Evolutionary conservation across 2,113 vertebrate species (phyloP).

Genomic region (Poecile atricapillus): DNA sequence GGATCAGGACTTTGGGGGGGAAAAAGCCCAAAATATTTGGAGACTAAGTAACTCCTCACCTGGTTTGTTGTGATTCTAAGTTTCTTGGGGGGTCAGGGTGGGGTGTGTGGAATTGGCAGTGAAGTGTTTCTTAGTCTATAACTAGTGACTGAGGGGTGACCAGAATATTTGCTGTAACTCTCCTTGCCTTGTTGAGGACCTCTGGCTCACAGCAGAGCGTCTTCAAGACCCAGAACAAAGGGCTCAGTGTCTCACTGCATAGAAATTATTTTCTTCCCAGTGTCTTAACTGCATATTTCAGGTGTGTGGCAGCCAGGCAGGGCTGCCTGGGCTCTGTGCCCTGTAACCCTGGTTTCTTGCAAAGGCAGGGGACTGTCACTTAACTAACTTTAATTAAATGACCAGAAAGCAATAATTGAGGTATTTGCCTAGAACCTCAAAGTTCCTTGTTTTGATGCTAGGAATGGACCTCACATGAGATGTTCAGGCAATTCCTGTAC

Average conservation of each 20-base stretch:
- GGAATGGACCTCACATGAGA: background rate
- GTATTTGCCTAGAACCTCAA: background rate
- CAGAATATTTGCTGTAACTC: background rate
- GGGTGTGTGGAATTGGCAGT: background rate
- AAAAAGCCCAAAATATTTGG: background rate
- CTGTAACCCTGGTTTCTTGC: background rate
- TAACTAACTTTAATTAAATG: background rate
- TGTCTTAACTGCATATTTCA: background rate
- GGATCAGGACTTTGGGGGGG: fast-evolving
- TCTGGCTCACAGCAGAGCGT: background rate
- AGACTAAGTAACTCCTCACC: background rate
- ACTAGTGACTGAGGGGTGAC: background rate
- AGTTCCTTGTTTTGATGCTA: background rate
- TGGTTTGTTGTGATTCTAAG: background rate
- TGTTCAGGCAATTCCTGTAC: background rate
- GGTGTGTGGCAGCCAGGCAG: background rate
- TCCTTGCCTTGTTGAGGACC: background rate
- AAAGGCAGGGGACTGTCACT: background rate
- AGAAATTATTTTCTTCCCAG: background rate
- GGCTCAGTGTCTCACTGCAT: background rate
- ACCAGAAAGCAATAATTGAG: background rate
- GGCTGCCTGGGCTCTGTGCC: background rate
- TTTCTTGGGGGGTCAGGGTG: background rate
- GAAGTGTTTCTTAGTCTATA: background rate
- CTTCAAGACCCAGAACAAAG: background rate